phyloP scores from a whole-genome alignment of 2,797 vertebrate genomes.

The Australoheros facetus region DNA sequence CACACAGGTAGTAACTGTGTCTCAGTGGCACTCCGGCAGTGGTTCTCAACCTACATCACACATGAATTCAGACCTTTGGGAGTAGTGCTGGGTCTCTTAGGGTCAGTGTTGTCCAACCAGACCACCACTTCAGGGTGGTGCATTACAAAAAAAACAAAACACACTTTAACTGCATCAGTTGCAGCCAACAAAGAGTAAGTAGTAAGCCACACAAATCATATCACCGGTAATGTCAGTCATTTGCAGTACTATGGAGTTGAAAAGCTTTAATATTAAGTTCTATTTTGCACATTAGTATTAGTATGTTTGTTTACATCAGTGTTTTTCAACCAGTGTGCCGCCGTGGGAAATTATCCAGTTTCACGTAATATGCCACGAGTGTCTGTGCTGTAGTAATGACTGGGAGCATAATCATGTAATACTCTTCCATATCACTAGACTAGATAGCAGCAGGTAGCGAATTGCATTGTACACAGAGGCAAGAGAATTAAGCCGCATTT shows the following conservation, averaged over 20 bases:
- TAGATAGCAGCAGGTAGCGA: no score
- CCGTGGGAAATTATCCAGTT: no score
- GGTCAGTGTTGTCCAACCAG: background rate
- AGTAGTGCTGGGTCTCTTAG: background rate
- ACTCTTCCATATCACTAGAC: no score
- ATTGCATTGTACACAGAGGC: no score
- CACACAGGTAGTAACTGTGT: background rate
- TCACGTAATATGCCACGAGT: no score
- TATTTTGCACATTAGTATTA: background rate
- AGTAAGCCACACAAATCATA: background rate
- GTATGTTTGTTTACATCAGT: background rate
- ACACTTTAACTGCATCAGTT: background rate
- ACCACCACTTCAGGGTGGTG: background rate
- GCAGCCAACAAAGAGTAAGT: background rate
- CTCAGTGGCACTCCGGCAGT: conserved; percentile 1
- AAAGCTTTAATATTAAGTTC: background rate
- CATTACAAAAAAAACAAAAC: background rate
- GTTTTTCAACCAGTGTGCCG: no score
- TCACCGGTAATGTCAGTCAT: background rate
- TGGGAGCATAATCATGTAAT: no score
- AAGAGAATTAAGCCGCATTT: no score
- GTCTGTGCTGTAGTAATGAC: no score
- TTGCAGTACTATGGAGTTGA: background rate
- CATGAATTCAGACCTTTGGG: background rate
- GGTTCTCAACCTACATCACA: conserved; percentile 60